These are phyloP conservation scores for Paracentrotus lividus DNA, from an alignment of 53 echinoderm and acorn worm species.

Conservation along the genomic window DNA sequence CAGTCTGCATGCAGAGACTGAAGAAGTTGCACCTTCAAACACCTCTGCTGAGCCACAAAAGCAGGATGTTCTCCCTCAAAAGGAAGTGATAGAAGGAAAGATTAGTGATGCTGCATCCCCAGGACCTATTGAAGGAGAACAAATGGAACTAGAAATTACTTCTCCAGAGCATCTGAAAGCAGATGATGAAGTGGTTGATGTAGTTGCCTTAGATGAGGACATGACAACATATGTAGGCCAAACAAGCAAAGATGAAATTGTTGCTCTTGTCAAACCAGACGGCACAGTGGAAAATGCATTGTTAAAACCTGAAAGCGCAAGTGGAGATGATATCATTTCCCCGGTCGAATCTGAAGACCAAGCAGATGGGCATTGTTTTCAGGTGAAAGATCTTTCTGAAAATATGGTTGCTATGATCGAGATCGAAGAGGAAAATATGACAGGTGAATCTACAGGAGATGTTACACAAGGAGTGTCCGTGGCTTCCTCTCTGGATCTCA, in stretches of 20 bases:
- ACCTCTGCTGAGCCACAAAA: neutral
- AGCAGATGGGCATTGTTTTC: constrained; percentile 7
- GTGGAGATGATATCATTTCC: neutral
- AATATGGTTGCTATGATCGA: too few species aligned
- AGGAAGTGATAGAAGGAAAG: neutral
- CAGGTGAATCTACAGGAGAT: neutral
- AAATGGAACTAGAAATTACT: constrained; percentile 1
- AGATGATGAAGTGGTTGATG: neutral
- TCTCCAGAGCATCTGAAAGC: neutral
- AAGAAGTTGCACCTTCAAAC: neutral
- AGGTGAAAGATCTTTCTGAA: neutral
- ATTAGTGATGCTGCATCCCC: neutral
- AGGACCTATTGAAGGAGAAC: neutral
- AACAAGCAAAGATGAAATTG: neutral
- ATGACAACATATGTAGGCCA: neutral
- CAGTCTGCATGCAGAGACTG: neutral
- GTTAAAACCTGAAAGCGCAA: neutral
- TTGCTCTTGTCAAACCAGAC: neutral
- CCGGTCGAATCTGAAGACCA: neutral
- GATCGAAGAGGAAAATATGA: neutral
- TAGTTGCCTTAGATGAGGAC: neutral
- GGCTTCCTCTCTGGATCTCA: neutral
- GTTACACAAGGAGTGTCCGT: neutral
- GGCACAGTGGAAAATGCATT: neutral
- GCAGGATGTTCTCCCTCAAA: neutral